Conservation (phyloP, 2,888 invertebrate species). For the Melieria crassipennis region DNA sequence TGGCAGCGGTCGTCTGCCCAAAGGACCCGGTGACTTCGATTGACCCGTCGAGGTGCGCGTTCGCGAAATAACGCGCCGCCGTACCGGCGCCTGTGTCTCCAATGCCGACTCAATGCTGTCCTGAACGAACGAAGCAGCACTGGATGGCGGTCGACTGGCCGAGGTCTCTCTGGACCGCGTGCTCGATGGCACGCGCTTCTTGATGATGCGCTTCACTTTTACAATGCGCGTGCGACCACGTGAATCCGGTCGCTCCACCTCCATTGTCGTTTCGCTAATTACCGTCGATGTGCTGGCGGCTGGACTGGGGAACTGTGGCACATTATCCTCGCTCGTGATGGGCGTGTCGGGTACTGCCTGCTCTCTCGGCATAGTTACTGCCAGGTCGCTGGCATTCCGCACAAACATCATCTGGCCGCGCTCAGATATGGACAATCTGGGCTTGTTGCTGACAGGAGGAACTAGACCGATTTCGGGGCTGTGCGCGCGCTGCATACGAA, state of each 20-base stretch:
- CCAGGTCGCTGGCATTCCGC: constrained; percentile 54
- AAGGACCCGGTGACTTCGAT: constrained; percentile 49
- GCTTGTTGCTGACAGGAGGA: constrained; percentile 52
- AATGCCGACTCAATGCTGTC: constrained; percentile 15
- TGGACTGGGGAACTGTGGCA: constrained; percentile 2
- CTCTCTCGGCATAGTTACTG: constrained; percentile 44
- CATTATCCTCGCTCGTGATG: constrained; percentile 45
- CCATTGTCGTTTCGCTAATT: constrained; percentile 52
- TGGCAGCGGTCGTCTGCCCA: constrained; percentile 39
- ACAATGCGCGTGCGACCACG: constrained; percentile 61
- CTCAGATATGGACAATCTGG: constrained; percentile 61
- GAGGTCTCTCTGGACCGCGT: constrained; percentile 62
- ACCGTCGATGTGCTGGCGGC: constrained; percentile 45
- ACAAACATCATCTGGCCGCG: constrained; percentile 60
- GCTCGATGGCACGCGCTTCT: constrained; percentile 58
- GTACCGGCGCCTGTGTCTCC: constrained; percentile 18
- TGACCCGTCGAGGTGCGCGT: constrained; percentile 41
- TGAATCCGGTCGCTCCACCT: constrained; percentile 58
- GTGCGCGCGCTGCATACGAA: constrained; percentile 58
- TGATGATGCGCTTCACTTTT: constrained; percentile 60
- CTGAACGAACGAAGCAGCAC: constrained; percentile 35
- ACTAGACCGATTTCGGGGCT: constrained; percentile 44
- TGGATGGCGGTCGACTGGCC: constrained; percentile 48
- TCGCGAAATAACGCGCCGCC: constrained; percentile 41
- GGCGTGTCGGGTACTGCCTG: constrained; percentile 40